Percentiles rank a stretch among this genome's conserved stretches.
phyloP scores from a whole-genome alignment of 2,113 vertebrate species.

The Megalops atlanticus region DNA sequence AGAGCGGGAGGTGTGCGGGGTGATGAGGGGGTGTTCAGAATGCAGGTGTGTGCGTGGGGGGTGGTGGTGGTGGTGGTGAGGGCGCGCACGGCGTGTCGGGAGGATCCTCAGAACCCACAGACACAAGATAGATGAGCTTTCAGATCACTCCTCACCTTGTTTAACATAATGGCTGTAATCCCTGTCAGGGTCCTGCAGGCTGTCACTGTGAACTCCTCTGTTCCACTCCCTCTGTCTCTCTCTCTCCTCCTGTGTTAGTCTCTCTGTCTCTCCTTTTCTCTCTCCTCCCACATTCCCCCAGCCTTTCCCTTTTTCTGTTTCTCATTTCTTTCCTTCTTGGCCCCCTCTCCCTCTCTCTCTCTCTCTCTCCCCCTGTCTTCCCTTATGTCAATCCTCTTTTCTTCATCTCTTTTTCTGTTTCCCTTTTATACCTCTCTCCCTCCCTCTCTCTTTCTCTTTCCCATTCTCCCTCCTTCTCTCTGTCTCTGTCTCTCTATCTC shows the following conservation, averaged over 20 bases:
- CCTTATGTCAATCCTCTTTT: background rate
- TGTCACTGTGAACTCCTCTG: slow-evolving; percentile 32
- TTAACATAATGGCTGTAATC: slow-evolving; percentile 49
- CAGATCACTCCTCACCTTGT: slow-evolving; percentile 53
- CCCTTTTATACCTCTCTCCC: background rate
- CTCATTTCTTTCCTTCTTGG: too few species aligned
- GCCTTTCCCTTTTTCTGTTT: too few species aligned
- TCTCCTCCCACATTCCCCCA: background rate
- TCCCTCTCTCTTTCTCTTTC: background rate
- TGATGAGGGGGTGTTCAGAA: background rate
- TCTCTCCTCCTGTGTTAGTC: background rate
- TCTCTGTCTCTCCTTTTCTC: background rate
- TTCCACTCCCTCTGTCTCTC: slow-evolving; percentile 18
- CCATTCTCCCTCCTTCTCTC: too few species aligned
- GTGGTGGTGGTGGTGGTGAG: background rate
- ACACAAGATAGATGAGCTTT: slow-evolving; percentile 55
- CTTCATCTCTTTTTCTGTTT: too few species aligned
- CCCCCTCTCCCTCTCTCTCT: background rate
- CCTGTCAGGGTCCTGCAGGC: slow-evolving; percentile 45
- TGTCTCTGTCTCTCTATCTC: background rate
- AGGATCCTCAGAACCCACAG: slow-evolving; percentile 34
- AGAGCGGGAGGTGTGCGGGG: background rate
- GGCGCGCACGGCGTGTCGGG: background rate
- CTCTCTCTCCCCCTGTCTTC: background rate
- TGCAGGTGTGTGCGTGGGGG: background rate